These are phyloP conservation scores for Tenebrosternarchus preto DNA, from an alignment of 2,113 vertebrate species.

Conservation along the genomic window DNA sequence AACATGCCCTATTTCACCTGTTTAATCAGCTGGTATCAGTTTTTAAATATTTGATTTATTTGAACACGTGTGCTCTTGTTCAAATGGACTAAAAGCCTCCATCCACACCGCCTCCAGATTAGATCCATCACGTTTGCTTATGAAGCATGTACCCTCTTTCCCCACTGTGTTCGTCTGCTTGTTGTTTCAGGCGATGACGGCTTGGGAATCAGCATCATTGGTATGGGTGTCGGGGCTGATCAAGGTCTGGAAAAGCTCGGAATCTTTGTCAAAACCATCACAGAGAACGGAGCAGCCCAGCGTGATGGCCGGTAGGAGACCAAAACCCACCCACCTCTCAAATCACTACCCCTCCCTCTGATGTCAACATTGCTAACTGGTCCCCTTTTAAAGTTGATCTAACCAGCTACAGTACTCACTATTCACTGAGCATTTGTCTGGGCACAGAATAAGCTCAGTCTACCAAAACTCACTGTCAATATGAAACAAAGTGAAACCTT, in stretches of 20 bases:
- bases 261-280: conserved; percentile 91
- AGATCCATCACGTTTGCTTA: too few species aligned
- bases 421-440: background rate
- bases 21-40: too few species aligned
- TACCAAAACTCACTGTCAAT: background rate
- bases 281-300: conserved; percentile 83
- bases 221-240: conserved; percentile 91
- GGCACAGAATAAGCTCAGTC: background rate
- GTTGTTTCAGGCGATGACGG: conserved; percentile 78
- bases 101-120: too few species aligned
- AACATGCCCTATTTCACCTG: too few species aligned
- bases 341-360: background rate
- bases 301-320: conserved; percentile 79
- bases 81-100: too few species aligned
- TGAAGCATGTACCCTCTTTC: background rate
- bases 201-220: conserved; percentile 90
- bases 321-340: background rate
- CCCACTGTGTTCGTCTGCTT: background rate
- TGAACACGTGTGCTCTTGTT: too few species aligned
- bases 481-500: background rate
- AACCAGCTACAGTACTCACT: background rate
- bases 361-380: background rate
- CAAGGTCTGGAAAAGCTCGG: conserved; percentile 90
- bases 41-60: too few species aligned
- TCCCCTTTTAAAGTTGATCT: background rate